A percentile compares a stretch with the other conserved stretches of the same genome.
Evolutionary conservation across 2,113 vertebrate genomes (phyloP).

Genomic region (Pollachius pollachius): DNA sequence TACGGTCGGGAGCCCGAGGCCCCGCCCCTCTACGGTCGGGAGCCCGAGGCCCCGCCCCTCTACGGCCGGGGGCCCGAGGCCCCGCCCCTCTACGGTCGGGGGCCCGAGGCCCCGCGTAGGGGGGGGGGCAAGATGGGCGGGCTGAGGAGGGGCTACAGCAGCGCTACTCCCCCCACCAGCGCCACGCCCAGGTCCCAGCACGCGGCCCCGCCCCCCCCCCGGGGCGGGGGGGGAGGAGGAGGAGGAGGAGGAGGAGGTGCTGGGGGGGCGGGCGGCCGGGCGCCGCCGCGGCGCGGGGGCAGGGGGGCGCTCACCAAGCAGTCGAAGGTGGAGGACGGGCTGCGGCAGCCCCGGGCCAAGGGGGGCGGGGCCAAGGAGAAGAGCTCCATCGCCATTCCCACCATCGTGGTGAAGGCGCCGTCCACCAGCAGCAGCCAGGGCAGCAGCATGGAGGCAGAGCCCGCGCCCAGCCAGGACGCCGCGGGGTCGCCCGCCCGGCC

Average conservation of each 20-base stretch:
- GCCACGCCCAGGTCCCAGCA: conserved; percentile 64
- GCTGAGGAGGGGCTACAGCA: conserved; percentile 75
- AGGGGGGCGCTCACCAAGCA: conserved; percentile 88
- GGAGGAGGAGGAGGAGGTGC: conserved; percentile 33
- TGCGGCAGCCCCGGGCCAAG: conserved; percentile 57
- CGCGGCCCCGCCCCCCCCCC: conserved; percentile 54
- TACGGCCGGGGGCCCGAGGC: conserved; percentile 63
- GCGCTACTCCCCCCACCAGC: conserved; percentile 73
- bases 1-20: conserved; percentile 65
- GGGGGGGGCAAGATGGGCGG: conserved; percentile 74
- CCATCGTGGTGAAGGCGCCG: conserved; percentile 90
- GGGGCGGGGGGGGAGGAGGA: conserved; percentile 43
- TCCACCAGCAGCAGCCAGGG: conserved; percentile 94
- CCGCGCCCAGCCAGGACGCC: conserved; percentile 55
- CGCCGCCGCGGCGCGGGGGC: conserved; percentile 65
- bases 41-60: conserved; percentile 54
- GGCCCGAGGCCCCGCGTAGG: conserved; percentile 61
- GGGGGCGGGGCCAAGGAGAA: conserved; percentile 73
- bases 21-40: conserved; percentile 39
- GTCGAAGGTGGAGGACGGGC: conserved; percentile 82
- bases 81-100: conserved; percentile 39
- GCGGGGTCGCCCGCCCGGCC: conserved; percentile 38
- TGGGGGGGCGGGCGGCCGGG: conserved; percentile 28
- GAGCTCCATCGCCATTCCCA: conserved; percentile 91
- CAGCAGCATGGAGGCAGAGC: conserved; percentile 85